These are phyloP conservation scores for Tragelaphus buxtoni DNA, from an alignment of 2,113 vertebrate species.

Conservation along the genomic window DNA sequence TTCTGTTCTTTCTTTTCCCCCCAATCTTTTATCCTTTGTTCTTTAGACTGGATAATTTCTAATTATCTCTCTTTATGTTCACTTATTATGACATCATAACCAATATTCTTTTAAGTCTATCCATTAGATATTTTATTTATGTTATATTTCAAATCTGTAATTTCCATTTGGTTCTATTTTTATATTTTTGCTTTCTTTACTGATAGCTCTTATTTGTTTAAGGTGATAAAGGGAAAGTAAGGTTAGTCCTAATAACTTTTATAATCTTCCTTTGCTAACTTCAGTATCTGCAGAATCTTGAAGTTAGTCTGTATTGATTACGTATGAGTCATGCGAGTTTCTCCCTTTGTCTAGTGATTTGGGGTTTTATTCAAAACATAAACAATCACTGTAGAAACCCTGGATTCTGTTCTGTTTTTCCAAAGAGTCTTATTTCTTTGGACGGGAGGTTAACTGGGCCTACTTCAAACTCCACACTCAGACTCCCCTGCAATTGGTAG, in stretches of 20 bases:
- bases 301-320: background rate
- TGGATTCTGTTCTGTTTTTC: slow-evolving; percentile 27
- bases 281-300: background rate
- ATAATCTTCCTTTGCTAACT: slow-evolving; percentile 6
- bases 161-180: background rate
- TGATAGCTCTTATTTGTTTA: background rate
- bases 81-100: background rate
- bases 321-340: background rate
- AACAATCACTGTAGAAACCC: background rate
- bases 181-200: background rate
- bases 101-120: background rate
- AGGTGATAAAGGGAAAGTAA: background rate
- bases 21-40: background rate
- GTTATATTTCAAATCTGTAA: slow-evolving; percentile 20
- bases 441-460: background rate
- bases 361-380: slow-evolving; percentile 25
- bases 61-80: background rate
- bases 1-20: background rate
- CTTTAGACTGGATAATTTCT: background rate
- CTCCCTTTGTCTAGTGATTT: slow-evolving; percentile 8
- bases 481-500: background rate
- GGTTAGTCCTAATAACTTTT: background rate
- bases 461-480: background rate
- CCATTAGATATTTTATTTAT: background rate
- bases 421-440: slow-evolving; percentile 2